Evolutionary conservation across 2,888 invertebrate species (phyloP), one percentile per base, ranked within the genome.

Genomic region (Trichopria drosophilae): DNA sequence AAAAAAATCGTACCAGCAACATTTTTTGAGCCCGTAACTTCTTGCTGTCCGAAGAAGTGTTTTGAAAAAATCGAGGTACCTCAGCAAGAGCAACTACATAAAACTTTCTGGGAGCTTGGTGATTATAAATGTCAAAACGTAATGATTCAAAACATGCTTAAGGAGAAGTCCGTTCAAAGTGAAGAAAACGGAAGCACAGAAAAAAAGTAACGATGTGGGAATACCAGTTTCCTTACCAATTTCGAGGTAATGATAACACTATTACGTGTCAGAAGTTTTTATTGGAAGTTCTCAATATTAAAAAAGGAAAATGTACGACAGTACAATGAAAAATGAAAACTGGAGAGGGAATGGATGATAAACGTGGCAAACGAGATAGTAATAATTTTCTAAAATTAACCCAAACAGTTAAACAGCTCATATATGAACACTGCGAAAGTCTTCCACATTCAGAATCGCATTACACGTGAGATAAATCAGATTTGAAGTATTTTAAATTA

Each of bases 91-190:
- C 10, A 40, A 6, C 50, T 49, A 12, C 41, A 45, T 23, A 22
- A 23, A 6, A 16, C 22, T n/a, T 49, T 49, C 40, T 53, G 53
- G 53, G 41, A 44, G 24, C 31, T 15, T 13, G 53, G 53, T 23
- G 37, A 53, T 40, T 50, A 53, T 12, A 12, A 41, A 9, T 18
- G 45, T 22, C 42, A 50, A 36, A 53, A 50, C 29, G 24, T 45
- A 13, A 41, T 53, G 28, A 16, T 53, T 22, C 39, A 29, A 29
- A 29, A 23, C 4, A 34, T 52, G 26, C 47, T 52, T 43, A 42
- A n/a, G n/a, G n/a, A n/a, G n/a, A n/a, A n/a, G n/a, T n/a, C n/a
- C n/a, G n/a, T n/a, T n/a, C n/a, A n/a, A n/a, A n/a, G n/a, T n/a
- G n/a, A n/a, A n/a, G n/a, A n/a, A n/a, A n/a, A n/a, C n/a, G n/a